These are phyloP conservation scores for Columba janthina DNA, from an alignment of 2,113 vertebrate species.

Conservation along the genomic window DNA sequence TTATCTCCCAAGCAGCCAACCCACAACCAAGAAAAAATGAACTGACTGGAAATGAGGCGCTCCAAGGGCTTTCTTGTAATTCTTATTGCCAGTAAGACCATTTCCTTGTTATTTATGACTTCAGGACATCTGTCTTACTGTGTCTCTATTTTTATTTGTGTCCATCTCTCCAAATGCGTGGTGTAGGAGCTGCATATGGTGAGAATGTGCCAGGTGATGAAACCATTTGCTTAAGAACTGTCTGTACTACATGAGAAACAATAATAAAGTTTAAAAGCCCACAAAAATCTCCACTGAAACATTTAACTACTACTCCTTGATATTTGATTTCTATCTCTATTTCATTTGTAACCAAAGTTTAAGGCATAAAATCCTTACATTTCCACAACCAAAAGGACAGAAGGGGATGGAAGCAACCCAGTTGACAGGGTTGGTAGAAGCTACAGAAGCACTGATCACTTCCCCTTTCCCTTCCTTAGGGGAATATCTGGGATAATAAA, in stretches of 20 bases:
- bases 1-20: conserved; percentile 31
- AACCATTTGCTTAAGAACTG: conserved; percentile 17
- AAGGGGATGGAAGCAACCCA: neutral
- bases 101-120: conserved; percentile 38
- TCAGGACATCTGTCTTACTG: conserved; percentile 30
- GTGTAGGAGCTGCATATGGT: conserved; percentile 21
- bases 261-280: neutral
- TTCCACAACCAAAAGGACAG: neutral
- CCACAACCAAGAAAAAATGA: conserved; percentile 38
- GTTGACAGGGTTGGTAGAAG: neutral
- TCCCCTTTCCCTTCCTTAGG: neutral
- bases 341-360: neutral
- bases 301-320: neutral
- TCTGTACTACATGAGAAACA: neutral
- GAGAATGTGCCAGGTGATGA: conserved; percentile 24
- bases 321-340: neutral
- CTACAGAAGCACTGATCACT: neutral
- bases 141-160: conserved; percentile 42
- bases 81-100: conserved; percentile 23
- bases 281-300: neutral
- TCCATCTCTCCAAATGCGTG: neutral
- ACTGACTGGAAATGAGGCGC: conserved; percentile 27
- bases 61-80: conserved; percentile 15
- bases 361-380: neutral
- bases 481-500: neutral